These are phyloP conservation scores for Griposia aprilina DNA, from an alignment of 2,888 invertebrate genomes.

Conservation along the genomic window DNA sequence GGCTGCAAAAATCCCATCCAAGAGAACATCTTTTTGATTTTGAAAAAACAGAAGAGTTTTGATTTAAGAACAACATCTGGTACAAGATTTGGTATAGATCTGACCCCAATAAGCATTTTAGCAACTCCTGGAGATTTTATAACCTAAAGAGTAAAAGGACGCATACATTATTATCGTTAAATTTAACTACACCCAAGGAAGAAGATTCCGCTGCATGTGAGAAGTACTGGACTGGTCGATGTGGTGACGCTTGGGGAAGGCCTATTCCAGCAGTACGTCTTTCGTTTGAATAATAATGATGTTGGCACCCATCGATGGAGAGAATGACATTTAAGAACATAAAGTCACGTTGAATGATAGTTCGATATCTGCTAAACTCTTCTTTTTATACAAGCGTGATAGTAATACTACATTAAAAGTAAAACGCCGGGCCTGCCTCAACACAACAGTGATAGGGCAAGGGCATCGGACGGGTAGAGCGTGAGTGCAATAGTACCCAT, in stretches of 20 bases:
- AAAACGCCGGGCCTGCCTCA: constrained; percentile 83
- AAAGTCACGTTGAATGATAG: neutral
- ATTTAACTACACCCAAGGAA: neutral
- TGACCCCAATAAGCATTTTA: neutral
- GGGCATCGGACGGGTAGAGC: constrained; percentile 85
- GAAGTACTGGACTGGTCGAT: neutral
- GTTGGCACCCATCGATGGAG: neutral
- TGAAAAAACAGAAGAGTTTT: too few species aligned
- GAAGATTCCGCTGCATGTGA: neutral
- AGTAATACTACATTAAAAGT: constrained; percentile 45
- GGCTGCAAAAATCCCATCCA: too few species aligned
- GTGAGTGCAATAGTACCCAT: constrained; percentile 74
- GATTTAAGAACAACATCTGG: too few species aligned
- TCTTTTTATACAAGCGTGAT: neutral
- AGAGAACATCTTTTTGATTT: too few species aligned
- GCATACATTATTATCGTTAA: neutral
- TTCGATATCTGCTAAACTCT: neutral
- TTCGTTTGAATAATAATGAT: neutral
- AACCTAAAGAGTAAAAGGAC: neutral
- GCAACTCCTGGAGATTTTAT: neutral
- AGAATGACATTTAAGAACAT: neutral
- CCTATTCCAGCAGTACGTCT: neutral
- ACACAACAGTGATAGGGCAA: constrained; percentile 84
- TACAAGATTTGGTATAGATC: neutral
- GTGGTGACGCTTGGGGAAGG: neutral